Evolutionary conservation across 2,113 vertebrate species (phyloP).

Genomic region (Anhinga anhinga): DNA sequence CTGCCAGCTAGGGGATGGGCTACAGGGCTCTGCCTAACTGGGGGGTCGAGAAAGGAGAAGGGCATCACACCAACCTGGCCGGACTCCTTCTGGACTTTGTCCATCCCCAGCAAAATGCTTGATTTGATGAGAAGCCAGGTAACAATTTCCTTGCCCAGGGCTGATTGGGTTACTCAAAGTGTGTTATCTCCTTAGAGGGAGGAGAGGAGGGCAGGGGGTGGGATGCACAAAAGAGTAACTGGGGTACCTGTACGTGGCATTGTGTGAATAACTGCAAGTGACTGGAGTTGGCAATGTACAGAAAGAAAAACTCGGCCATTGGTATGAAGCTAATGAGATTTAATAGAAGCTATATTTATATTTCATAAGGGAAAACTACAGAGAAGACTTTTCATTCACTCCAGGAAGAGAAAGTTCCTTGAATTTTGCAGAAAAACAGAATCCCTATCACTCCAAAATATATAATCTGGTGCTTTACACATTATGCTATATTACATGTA

Average conservation of each 20-base stretch:
- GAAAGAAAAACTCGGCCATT: background rate
- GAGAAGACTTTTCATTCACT: background rate
- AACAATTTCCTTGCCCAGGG: background rate
- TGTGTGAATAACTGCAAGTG: background rate
- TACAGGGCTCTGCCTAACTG: background rate
- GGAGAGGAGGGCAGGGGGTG: background rate
- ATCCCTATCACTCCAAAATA: background rate
- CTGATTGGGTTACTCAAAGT: background rate
- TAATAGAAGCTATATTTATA: background rate
- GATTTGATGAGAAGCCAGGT: background rate
- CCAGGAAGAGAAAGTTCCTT: background rate
- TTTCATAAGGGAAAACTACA: background rate
- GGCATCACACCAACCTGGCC: background rate
- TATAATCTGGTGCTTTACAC: background rate
- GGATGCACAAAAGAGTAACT: background rate
- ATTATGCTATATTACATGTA: background rate
- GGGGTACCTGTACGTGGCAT: background rate
- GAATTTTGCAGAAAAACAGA: background rate
- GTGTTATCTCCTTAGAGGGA: background rate
- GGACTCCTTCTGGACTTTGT: background rate
- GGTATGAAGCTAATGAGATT: background rate
- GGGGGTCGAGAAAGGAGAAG: background rate
- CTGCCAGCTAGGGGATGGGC: background rate
- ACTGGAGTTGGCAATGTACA: background rate
- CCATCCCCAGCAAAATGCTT: background rate